Base-by-base conservation (phyloP, 2,888 invertebrate species). In the Aleiodes alternator region DNA sequence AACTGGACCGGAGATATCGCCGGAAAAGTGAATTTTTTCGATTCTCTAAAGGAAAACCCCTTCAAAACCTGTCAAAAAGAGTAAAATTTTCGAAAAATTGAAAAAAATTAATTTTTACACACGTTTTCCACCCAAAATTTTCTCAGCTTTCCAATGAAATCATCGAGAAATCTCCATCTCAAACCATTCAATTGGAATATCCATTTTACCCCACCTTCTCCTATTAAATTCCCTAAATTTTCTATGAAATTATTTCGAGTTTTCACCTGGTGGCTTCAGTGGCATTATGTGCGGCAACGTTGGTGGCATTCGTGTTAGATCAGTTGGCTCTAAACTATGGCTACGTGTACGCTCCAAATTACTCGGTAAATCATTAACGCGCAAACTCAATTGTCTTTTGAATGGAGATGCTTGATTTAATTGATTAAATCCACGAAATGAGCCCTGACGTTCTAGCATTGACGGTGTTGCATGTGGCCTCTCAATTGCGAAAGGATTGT, bases 401-500 rank as follows among this genome's bases (percentile, higher is more conserved):
- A 97, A 99, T 78, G 96, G 98, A 16, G 97, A 97, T 86, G 95
- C 96, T 90, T 92, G 94, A 82, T 94, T 94, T 53, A 95, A 91
- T 85, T 96, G 96, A 83, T 94, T 93, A 90, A 98, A 96, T 68
- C 97, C 97, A 72, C 98, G 93, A 92, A 98, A 97, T 78, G 97
- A 97, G 81, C 98, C 97, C 91, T 99, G 98, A 48, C 99, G 92
- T 90, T 98, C 96, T 73, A 99, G 92, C 93, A 99, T 95, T 81
- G 96, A 95, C 48, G 96, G 96, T 56, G 98, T 98, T 76, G 98
- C 98, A 88, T 98, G 98, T 2, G 99, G 99, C 71, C 98, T 92
- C 89, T 97, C 98, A 83, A 98, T 97, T 9, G 97, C 97, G 90
- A 96, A 96, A 1, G 97, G 98, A 91, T 98, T 98, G 87, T 94